Conservation (phyloP, 2,888 invertebrate species). For the Pseudeuparius sepicola region DNA sequence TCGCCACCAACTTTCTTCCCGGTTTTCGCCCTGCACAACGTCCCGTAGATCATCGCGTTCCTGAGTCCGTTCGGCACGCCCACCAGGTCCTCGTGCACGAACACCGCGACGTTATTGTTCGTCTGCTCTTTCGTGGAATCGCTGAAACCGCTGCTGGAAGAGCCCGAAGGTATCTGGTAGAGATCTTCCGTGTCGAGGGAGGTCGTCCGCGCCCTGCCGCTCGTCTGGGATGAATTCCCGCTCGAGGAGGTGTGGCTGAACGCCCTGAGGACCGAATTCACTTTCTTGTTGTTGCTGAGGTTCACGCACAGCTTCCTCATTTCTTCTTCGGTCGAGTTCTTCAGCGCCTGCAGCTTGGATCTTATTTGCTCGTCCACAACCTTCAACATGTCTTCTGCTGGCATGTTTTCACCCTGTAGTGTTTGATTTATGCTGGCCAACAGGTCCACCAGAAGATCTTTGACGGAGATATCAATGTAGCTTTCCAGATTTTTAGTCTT, state of each 20-base stretch:
- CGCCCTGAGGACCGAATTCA: conserved; percentile 36
- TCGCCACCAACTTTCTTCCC: conserved; percentile 3
- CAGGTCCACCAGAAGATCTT: conserved; percentile 37
- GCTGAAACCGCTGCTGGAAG: conserved; percentile 37
- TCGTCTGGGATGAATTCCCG: conserved; percentile 32
- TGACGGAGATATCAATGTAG: conserved; percentile 31
- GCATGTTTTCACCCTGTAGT: conserved; percentile 33
- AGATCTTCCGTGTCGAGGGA: conserved; percentile 34
- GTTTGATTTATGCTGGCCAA: conserved; percentile 37
- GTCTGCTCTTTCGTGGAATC: conserved; percentile 28
- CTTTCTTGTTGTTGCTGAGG: conserved; percentile 35
- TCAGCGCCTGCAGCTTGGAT: conserved; percentile 33
- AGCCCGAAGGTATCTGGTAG: conserved; percentile 35
- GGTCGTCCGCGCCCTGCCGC: conserved; percentile 24
- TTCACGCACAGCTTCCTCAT: conserved; percentile 37
- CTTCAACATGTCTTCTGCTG: conserved; percentile 37
- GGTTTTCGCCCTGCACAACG: conserved; percentile 29
- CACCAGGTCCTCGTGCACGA: conserved; percentile 34
- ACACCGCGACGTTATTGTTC: conserved; percentile 27
- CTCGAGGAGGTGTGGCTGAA: conserved; percentile 36
- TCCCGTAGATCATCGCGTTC: conserved; percentile 39
- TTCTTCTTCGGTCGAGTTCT: conserved; percentile 37
- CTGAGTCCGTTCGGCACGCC: conserved; percentile 36
- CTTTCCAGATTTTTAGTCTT: conserved; percentile 19
- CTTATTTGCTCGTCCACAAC: conserved; percentile 36